A percentile compares a stretch with the other conserved stretches of the same genome.
phyloP scores from a whole-genome alignment of 2,797 vertebrate species.

The Chiroxiphia lanceolata region DNA sequence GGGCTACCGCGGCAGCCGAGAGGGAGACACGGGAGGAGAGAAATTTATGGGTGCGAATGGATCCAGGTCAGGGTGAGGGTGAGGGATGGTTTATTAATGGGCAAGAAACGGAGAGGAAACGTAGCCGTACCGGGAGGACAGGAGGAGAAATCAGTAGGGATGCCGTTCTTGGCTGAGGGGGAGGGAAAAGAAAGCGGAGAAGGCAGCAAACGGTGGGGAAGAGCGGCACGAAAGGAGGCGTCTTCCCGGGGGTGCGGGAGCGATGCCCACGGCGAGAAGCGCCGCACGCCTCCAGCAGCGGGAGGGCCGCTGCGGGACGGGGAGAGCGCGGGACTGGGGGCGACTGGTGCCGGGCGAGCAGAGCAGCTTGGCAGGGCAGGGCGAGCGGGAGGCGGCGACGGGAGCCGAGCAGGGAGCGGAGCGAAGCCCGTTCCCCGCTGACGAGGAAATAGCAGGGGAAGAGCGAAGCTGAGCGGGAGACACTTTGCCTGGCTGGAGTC shows the following conservation, averaged over 20 bases:
- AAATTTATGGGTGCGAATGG: conserved; percentile 4
- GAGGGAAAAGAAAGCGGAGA: background rate
- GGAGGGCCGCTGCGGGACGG: background rate
- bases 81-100: conserved; percentile 49
- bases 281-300: background rate
- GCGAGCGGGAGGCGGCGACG: background rate
- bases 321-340: background rate
- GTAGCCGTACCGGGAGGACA: background rate
- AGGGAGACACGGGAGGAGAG: background rate
- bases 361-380: background rate
- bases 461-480: background rate
- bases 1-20: background rate
- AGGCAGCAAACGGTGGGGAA: background rate
- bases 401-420: background rate
- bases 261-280: background rate
- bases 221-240: background rate
- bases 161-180: background rate
- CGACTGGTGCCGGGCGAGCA: background rate
- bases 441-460: background rate
- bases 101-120: conserved; percentile 34
- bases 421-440: background rate
- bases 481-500: background rate
- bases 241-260: background rate
- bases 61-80: conserved; percentile 13
- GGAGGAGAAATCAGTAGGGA: background rate